Evolutionary conservation across 2,113 vertebrate genomes (phyloP), one percentile per base, ranked within the genome.

Genomic region (Haemorhous mexicanus): DNA sequence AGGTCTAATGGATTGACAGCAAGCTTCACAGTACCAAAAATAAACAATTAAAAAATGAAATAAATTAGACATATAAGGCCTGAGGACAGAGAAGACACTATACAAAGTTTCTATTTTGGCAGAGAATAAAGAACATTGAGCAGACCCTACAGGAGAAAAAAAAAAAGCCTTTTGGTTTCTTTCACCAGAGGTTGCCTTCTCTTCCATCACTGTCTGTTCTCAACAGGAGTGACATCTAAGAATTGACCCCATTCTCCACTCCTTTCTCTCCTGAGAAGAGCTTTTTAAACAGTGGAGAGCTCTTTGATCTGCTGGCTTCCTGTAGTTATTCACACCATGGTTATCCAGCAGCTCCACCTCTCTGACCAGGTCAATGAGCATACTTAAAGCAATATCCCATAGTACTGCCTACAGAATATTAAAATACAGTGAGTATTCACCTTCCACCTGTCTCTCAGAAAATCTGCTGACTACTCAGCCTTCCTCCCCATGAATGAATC

Each of bases 301-400:
- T 63, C 93, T 96, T 93, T 93, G 87, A 95, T 95, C 84, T 87
- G 10, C 46, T 66, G 63, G 87, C 23, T 73, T 83, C 70, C 91
- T 73, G 55, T 30, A 76, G 82, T 46, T 94, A 58, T 58, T 80
- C 90, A 85, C 82, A 70, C 35, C 61, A 49, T 37, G n/a, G 46
- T 35, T 85, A 39, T 79, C 81, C 87, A 79, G 53, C 74, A 85
- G 10, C 53, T 73, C 85, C 84, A 82, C 46, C 74, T 85, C 84
- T 58, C 69, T 76, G 87, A 75, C 77, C 89, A 83, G 89, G 62
- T 78, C 69, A 95, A 13, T 68, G 49, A 87, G 39, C 28, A 24
- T 23, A 47, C 39, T 44, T 62, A 37, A 63, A 77, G 43, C 43
- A 74, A 20, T 28, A 87, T 32, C 52, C 39, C 55, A 68, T 10